Conservation (phyloP, 1,140 invertebrate genomes). For the Hormaphis cornu region DNA sequence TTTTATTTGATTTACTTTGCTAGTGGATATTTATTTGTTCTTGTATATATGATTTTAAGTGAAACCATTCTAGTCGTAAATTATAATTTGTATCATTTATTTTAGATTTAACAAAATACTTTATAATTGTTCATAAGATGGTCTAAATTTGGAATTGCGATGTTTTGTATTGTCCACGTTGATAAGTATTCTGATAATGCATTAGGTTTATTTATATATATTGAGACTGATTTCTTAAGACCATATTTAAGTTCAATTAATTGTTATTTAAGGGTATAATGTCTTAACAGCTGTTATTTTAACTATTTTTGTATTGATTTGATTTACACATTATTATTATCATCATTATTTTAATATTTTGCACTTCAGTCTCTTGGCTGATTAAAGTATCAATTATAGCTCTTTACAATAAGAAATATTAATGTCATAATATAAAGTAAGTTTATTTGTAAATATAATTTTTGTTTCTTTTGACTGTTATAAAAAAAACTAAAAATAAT, state of each 20-base stretch:
- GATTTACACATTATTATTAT: not conserved
- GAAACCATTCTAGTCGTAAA: constrained; percentile 28
- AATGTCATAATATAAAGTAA: not conserved
- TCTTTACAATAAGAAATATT: not conserved
- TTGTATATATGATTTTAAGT: not conserved
- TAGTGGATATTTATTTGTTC: not conserved
- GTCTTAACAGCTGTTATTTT: not conserved
- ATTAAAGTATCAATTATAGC: not conserved
- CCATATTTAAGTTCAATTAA: not conserved
- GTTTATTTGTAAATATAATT: constrained; percentile 18
- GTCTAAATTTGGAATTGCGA: constrained; percentile 3
- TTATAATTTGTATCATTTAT: constrained; percentile 13
- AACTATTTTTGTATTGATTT: constrained; percentile 5
- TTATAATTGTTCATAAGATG: not conserved
- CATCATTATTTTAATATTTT: constrained; percentile 11
- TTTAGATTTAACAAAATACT: not conserved
- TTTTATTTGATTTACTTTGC: not conserved
- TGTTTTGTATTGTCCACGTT: not conserved
- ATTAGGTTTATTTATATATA: not conserved
- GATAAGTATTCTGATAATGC: not conserved
- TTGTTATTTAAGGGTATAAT: not conserved
- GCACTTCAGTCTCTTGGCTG: not conserved
- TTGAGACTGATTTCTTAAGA: constrained; percentile 24
- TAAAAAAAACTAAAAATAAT: not conserved
- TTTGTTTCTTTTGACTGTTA: not conserved